Conservation (phyloP, 2,888 invertebrate species). For the Patella pellucida region DNA sequence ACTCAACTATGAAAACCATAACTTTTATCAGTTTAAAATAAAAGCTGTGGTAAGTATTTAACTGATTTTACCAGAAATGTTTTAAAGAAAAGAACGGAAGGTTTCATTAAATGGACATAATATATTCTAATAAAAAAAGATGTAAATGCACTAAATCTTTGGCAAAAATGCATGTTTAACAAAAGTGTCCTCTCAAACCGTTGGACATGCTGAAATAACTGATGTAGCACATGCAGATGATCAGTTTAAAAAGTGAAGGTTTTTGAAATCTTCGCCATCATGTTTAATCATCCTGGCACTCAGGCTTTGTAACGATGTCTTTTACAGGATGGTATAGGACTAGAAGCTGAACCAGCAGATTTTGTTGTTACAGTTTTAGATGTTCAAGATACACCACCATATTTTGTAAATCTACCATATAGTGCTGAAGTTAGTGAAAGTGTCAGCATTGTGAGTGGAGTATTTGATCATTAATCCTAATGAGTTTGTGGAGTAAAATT, state of each 20-base stretch:
- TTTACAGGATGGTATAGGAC: conserved; percentile 71
- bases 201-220: too few relatives aligned
- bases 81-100: neutral
- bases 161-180: too few relatives aligned
- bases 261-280: too few relatives aligned
- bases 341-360: conserved; percentile 78
- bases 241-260: too few relatives aligned
- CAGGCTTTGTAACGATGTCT: too few relatives aligned
- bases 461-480: neutral
- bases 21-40: conserved; percentile 66
- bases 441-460: conserved; percentile 75
- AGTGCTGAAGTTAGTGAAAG: conserved; percentile 86
- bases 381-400: conserved; percentile 92
- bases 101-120: too few relatives aligned
- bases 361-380: conserved; percentile 90
- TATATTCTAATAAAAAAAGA: too few relatives aligned
- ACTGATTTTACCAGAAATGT: neutral
- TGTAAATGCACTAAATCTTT: too few relatives aligned
- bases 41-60: conserved; percentile 61
- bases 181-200: too few relatives aligned
- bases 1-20: conserved; percentile 81
- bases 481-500: too few relatives aligned
- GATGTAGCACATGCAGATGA: too few relatives aligned
- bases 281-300: too few relatives aligned
- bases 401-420: conserved; percentile 89